A percentile compares a stretch with the other conserved stretches of the same genome.
These are phyloP conservation scores for Microctenopoma lineatum DNA, from an alignment of 2,797 vertebrate species.

Conservation along the genomic window DNA sequence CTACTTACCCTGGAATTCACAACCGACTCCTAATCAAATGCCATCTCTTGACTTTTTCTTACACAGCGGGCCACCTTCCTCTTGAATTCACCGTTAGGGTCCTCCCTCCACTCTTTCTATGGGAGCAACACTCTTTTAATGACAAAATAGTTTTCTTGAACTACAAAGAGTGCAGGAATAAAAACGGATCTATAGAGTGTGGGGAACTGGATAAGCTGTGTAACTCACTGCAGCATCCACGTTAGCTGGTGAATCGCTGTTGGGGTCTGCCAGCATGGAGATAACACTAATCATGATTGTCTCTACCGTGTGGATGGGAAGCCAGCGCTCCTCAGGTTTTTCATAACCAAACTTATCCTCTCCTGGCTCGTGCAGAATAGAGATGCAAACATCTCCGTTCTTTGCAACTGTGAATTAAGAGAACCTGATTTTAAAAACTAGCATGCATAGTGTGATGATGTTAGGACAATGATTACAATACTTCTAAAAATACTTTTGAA, in stretches of 20 bases:
- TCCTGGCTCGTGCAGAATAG: conserved; percentile 98
- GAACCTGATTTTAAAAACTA: background rate
- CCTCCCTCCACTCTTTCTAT: conserved; percentile 88
- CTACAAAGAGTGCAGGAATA: background rate
- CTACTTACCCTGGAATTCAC: conserved; percentile 77
- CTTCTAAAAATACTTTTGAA: background rate
- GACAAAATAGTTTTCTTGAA: background rate
- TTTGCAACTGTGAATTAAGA: conserved; percentile 89
- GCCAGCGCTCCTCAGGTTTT: conserved; percentile 99
- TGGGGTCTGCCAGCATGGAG: conserved; percentile 99
- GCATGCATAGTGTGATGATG: background rate
- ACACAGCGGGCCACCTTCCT: conserved; percentile 87
- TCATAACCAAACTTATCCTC: conserved; percentile 99
- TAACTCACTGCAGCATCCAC: conserved; percentile 96
- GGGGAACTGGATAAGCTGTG: background rate
- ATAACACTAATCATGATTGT: conserved; percentile 99
- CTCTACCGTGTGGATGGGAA: conserved; percentile 99
- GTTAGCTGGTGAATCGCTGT: conserved; percentile 98
- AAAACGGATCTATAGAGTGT: background rate
- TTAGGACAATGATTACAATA: background rate
- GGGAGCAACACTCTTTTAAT: conserved; percentile 19
- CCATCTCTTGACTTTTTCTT: conserved; percentile 89
- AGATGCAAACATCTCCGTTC: conserved; percentile 99
- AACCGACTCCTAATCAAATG: conserved; percentile 79
- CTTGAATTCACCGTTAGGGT: conserved; percentile 87